Conservation (phyloP, 2,113 vertebrate species). For the Apistogramma diplotaenia region DNA sequence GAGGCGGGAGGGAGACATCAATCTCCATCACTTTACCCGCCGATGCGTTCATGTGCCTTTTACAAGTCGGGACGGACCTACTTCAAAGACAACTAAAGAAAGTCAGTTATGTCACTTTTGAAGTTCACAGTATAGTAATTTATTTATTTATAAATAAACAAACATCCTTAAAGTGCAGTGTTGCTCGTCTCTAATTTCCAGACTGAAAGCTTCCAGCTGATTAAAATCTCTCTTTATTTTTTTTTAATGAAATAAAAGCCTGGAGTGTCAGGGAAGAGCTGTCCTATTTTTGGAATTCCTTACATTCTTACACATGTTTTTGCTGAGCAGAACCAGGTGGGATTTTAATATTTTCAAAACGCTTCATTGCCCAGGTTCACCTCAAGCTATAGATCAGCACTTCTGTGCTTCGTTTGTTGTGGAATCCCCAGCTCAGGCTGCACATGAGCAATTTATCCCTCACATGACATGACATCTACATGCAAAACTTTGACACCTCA, state of each 20-base stretch:
- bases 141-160: background rate
- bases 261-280: conserved; percentile 8
- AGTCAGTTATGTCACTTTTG: background rate
- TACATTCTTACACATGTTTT: conserved; percentile 62
- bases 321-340: conserved; percentile 64
- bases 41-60: conserved; percentile 14
- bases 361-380: conserved; percentile 45
- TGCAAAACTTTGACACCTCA: background rate
- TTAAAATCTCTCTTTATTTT: conserved; percentile 10
- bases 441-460: conserved; percentile 9
- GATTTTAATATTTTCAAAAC: conserved; percentile 45
- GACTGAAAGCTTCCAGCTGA: background rate
- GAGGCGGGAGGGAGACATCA: conserved; percentile 3
- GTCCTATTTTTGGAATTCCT: conserved; percentile 57
- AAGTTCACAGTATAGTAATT: too few relatives aligned
- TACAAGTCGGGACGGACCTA: conserved; percentile 38
- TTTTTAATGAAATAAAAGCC: conserved; percentile 1
- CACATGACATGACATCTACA: background rate
- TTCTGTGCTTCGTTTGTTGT: background rate
- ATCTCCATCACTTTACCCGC: background rate
- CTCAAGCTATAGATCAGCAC: conserved; percentile 36
- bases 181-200: background rate
- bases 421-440: conserved; percentile 16
- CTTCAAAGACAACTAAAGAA: background rate
- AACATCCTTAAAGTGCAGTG: background rate